Evolutionary conservation across 2,797 vertebrate species (phyloP).

Genomic region (Chelmon rostratus): DNA sequence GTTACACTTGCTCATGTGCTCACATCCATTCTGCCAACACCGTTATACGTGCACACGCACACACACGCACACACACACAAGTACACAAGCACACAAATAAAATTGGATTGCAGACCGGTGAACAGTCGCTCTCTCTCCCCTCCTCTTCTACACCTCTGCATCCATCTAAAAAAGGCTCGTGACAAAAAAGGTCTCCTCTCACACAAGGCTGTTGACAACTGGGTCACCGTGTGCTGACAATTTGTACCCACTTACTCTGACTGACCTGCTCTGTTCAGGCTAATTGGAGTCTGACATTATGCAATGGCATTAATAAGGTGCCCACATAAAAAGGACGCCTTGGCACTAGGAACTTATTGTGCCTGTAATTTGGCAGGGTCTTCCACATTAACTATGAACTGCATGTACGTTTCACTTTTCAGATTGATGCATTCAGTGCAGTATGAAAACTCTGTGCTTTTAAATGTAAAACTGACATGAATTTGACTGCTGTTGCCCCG

Average conservation of each 20-base stretch:
- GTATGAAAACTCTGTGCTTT: not conserved
- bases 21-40: not conserved
- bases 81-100: not conserved
- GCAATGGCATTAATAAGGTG: conserved; percentile 29
- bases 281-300: conserved; percentile 61
- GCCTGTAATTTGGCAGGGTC: conserved; percentile 16
- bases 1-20: conserved; percentile 29
- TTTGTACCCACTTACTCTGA: conserved; percentile 43
- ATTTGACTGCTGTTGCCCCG: no score
- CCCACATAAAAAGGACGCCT: conserved; percentile 11
- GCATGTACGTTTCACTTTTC: conserved; percentile 2
- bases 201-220: conserved; percentile 50
- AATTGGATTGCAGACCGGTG: conserved; percentile 26
- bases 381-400: not conserved
- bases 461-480: not conserved
- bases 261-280: conserved; percentile 47
- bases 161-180: conserved; percentile 46
- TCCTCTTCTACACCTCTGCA: not conserved
- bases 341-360: conserved; percentile 12
- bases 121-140: not conserved
- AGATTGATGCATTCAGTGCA: not conserved
- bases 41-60: not conserved
- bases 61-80: conserved; percentile 11
- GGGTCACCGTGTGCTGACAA: conserved; percentile 61
- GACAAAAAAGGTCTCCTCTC: conserved; percentile 32